Conservation (phyloP, 1,140 invertebrate species). For the Lineus longissimus region DNA sequence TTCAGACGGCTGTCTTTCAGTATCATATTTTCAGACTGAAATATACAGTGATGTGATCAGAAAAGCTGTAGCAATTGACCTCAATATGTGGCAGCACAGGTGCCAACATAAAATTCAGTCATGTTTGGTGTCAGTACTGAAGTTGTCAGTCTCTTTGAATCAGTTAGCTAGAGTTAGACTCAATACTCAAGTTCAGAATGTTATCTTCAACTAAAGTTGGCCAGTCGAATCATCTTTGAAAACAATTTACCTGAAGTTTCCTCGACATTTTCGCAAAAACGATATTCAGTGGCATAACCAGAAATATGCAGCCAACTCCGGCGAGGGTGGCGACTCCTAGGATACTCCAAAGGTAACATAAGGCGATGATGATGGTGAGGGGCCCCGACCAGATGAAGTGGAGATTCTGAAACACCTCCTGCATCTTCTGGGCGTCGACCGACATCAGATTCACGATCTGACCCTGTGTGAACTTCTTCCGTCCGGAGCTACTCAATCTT, state of each 20-base stretch:
- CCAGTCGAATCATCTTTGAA: no score
- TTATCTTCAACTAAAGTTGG: no score
- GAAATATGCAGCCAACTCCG: constrained; percentile 42
- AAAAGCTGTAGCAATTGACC: no score
- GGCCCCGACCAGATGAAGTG: constrained; percentile 8
- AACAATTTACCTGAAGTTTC: constrained; percentile 51
- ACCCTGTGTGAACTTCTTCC: constrained; percentile 55
- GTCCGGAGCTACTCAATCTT: constrained; percentile 42
- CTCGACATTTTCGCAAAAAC: constrained; percentile 72
- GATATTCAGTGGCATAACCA: constrained; percentile 65
- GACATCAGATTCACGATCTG: constrained; percentile 61
- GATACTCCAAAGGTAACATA: constrained; percentile 82
- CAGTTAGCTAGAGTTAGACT: no score
- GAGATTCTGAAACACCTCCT: constrained; percentile 38
- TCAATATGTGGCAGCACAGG: no score
- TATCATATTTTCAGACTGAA: constrained; percentile 37
- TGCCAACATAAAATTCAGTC: no score
- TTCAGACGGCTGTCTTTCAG: constrained; percentile 71
- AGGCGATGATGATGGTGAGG: constrained; percentile 75
- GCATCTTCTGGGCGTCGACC: constrained; percentile 54
- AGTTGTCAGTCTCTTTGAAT: no score
- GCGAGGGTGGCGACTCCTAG: constrained; percentile 45
- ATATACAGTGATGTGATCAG: no score
- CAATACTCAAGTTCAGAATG: no score
- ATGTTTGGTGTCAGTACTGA: no score